Conservation (phyloP, 2,113 vertebrate genomes). For the Passerina amoena region DNA sequence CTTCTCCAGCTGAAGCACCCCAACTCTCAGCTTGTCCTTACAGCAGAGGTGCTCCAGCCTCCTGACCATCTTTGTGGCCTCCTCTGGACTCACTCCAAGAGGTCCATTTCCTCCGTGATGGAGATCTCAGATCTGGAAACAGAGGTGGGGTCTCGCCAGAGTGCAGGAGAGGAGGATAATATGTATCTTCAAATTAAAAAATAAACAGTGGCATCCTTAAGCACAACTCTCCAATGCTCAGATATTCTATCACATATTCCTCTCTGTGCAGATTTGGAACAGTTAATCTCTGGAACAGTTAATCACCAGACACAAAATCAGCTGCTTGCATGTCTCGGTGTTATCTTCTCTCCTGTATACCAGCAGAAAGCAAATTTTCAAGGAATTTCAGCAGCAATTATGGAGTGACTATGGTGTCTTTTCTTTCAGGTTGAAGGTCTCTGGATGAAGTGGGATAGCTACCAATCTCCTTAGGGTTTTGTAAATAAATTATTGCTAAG, state of each 20-base stretch:
- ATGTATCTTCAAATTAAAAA: neutral
- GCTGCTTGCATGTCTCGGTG: neutral
- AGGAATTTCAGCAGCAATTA: neutral
- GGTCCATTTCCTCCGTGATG: neutral
- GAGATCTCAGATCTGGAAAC: neutral
- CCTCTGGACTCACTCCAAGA: neutral
- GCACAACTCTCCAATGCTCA: neutral
- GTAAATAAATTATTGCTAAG: neutral
- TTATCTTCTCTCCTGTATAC: neutral
- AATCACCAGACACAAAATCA: neutral
- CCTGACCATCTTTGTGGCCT: neutral
- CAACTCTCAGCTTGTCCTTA: neutral
- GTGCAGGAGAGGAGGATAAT: neutral
- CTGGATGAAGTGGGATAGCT: neutral
- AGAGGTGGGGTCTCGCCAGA: neutral
- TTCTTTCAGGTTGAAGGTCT: neutral
- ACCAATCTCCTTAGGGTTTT: neutral
- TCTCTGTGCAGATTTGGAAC: neutral
- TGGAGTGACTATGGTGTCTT: neutral
- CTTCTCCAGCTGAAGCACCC: neutral
- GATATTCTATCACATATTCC: neutral
- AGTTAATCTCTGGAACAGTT: neutral
- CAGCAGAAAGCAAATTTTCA: neutral
- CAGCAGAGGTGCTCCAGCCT: neutral
- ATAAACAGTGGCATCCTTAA: neutral